Evolutionary conservation across 2,888 invertebrate genomes (phyloP).

Genomic region (Philereme vetulata): DNA sequence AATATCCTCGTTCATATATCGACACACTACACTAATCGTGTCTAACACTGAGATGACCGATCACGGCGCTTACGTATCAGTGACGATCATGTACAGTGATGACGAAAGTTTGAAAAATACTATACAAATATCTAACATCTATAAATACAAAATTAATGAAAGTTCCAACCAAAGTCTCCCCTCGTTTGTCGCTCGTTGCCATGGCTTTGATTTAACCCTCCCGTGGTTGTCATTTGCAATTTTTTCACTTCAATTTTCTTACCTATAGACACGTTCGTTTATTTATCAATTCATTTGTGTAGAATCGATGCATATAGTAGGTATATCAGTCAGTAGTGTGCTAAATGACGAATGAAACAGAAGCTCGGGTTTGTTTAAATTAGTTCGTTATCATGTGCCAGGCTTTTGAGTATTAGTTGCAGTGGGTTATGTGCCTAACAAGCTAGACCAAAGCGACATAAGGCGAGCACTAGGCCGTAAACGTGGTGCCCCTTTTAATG

Average conservation of each 20-base stretch:
- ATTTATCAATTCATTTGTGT: constrained; percentile 9
- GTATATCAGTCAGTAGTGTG: neutral
- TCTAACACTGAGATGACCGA: no score
- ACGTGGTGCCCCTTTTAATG: no score
- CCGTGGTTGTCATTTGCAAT: constrained; percentile 44
- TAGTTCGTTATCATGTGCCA: no score
- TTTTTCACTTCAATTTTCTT: constrained; percentile 45
- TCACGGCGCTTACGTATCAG: no score
- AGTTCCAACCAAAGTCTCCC: constrained; percentile 33
- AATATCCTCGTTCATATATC: no score
- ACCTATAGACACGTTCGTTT: neutral
- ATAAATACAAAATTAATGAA: constrained; percentile 31
- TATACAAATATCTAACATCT: neutral
- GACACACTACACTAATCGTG: no score
- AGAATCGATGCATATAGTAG: neutral
- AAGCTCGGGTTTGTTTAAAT: neutral
- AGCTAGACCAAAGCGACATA: no score
- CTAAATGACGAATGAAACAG: neutral
- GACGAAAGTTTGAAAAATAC: neutral
- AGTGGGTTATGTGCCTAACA: no score
- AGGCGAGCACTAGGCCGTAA: no score
- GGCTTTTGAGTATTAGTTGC: no score
- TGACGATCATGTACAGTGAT: no score
- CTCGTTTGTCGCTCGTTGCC: constrained; percentile 41
- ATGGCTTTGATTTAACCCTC: constrained; percentile 41